Percentiles rank a stretch among this genome's conserved stretches.
These are phyloP conservation scores for Syngnathus acus DNA, from an alignment of 2,797 vertebrate genomes.

Conservation along the genomic window DNA sequence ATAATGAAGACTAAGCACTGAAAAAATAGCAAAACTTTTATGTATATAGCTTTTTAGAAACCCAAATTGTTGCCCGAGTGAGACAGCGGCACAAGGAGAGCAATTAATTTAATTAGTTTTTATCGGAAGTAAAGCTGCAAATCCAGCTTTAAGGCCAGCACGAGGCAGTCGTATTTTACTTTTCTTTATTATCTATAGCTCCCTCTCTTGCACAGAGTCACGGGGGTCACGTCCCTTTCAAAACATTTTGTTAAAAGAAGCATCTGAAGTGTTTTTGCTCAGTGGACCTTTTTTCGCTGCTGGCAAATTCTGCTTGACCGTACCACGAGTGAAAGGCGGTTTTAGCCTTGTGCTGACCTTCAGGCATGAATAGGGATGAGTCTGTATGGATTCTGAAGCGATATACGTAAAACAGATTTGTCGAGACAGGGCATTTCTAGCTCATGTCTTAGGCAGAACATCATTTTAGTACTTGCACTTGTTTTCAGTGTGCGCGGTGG, in stretches of 20 bases:
- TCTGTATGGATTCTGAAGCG: conserved; percentile 26
- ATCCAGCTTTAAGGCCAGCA: background rate
- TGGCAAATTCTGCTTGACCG: conserved; percentile 20
- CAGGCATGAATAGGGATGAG: conserved; percentile 36
- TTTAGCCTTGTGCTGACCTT: conserved; percentile 24
- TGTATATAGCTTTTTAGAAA: background rate
- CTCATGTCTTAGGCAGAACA: background rate
- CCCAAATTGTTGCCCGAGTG: background rate
- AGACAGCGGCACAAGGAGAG: background rate
- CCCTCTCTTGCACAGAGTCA: background rate
- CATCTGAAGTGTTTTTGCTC: conserved; percentile 27
- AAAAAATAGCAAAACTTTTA: background rate
- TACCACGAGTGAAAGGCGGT: conserved; percentile 32
- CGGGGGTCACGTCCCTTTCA: conserved; percentile 19
- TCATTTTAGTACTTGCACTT: conserved; percentile 8
- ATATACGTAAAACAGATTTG: conserved; percentile 14
- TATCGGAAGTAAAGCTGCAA: background rate
- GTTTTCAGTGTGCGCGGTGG: conserved; percentile 37
- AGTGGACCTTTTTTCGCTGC: conserved; percentile 35
- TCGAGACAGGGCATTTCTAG: conserved; percentile 3
- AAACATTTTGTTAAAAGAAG: conserved; percentile 22
- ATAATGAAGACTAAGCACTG: background rate
- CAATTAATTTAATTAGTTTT: background rate
- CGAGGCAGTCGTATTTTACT: background rate
- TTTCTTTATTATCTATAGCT: conserved; percentile 2